These are phyloP conservation scores for Miniopterus natalensis DNA, from an alignment of 2,113 vertebrate genomes.

Conservation along the genomic window DNA sequence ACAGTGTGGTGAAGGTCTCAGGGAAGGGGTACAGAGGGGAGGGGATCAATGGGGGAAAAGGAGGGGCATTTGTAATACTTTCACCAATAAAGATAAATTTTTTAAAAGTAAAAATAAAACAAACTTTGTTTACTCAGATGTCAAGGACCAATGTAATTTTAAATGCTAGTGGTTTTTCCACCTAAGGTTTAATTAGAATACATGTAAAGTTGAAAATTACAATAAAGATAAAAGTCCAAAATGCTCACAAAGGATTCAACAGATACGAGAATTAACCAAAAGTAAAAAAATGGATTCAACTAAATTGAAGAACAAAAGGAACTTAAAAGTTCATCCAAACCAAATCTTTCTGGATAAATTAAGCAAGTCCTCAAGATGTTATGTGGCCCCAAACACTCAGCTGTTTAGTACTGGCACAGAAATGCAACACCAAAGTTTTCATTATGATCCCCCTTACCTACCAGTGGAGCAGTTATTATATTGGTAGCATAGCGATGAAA, in stretches of 20 bases:
- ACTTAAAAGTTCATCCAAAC: neutral
- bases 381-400: neutral
- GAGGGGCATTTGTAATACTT: too few species aligned
- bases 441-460: neutral
- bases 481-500: neutral
- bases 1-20: too few species aligned
- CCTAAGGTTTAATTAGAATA: neutral
- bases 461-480: neutral
- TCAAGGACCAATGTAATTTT: neutral
- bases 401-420: neutral
- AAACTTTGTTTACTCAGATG: neutral
- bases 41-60: too few species aligned
- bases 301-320: neutral
- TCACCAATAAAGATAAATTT: too few species aligned
- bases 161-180: neutral
- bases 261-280: neutral
- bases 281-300: constrained; percentile 19
- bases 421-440: neutral
- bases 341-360: neutral
- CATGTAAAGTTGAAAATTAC: neutral
- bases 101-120: too few species aligned
- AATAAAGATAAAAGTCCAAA: constrained; percentile 28
- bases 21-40: too few species aligned
- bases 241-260: neutral
- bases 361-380: neutral